These are phyloP conservation scores for Xenopus laevis DNA, from an alignment of 2,113 vertebrate genomes.

Conservation along the genomic window DNA sequence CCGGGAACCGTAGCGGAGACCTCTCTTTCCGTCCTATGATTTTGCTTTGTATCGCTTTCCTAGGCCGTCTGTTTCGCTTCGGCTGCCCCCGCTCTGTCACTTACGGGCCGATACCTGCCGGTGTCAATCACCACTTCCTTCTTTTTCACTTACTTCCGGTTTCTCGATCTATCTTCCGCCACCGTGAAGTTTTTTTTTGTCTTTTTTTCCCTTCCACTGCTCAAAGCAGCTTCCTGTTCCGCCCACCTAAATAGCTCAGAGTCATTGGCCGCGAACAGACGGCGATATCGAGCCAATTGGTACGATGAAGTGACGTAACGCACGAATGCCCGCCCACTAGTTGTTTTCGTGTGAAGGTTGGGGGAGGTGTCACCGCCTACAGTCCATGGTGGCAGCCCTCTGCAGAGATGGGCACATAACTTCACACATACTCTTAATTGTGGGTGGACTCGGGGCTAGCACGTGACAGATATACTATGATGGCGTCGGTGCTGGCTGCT, in stretches of 20 bases:
- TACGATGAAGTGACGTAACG: background rate
- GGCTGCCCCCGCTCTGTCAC: background rate
- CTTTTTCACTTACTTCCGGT: slow-evolving; percentile 33
- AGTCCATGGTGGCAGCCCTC: no score
- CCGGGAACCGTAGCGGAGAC: background rate
- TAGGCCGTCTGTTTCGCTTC: background rate
- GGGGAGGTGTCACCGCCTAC: no score
- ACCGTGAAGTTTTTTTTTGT: background rate
- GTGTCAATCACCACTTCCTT: slow-evolving; percentile 37
- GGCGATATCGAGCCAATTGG: background rate
- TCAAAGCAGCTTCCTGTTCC: background rate
- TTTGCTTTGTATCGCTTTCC: background rate
- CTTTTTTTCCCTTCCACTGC: no score
- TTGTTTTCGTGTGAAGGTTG: no score
- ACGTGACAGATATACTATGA: slow-evolving; percentile 3
- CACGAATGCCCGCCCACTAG: background rate
- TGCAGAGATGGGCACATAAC: no score
- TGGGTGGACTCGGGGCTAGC: no score
- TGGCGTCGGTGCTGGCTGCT: slow-evolving; percentile 68
- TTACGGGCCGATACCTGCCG: background rate
- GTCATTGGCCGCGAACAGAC: background rate
- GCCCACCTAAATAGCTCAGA: background rate
- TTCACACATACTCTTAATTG: no score
- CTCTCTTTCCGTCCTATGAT: background rate
- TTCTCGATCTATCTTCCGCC: slow-evolving; percentile 23